Base-by-base conservation (phyloP, 2,888 invertebrate genomes). In the Pterobdella sp. region DNA sequence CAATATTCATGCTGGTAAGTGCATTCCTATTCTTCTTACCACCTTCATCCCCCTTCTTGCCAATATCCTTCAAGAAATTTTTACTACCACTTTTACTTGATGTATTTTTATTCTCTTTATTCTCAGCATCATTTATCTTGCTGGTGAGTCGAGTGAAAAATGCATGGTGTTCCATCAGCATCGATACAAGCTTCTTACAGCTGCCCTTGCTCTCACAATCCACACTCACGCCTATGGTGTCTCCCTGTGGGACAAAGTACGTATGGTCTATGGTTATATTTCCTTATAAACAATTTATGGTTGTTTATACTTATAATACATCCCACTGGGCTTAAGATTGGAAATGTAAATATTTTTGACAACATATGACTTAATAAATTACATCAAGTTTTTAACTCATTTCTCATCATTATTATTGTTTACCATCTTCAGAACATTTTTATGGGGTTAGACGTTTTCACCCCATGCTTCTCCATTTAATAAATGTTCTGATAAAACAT, bases 101-200 rank as follows among this genome's bases (percentile, higher is more conserved):
- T 68, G 14, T 35, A 34, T 65, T 65, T 22, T 65, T 65, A 56
- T 56, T 56, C 4, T 56, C n/a, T 3, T 56, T 56, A 22, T 65
- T 65, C 14, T 65, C 31, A 7, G 26, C 34, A 10, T 29, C 10
- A 22, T 4, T 26, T 22, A 10, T 35, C 7, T 7, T 42, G 22
- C 4, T 68, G 31, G 68, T 67, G 26, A 35, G 26, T 26, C 72
- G 71, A 78, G 80, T 10, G 82, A 82, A 37, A 82, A 83, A 10
- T 80, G 81, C 29, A 86, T 87, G 76, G 87, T 90, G 0, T 86
- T 87, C 72, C 90, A 92, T 84, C 88, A 88, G 0, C 84, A 91
- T 71, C 88, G 89, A 74, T 86, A 35, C 52, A 35, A 73, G 34
- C 14, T n/a, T 4, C 29, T 64, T 64, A 34, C 56, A 68, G 7